These are phyloP conservation scores for Drosophila sproati DNA, from an alignment of 1,140 invertebrate genomes.

Conservation along the genomic window DNA sequence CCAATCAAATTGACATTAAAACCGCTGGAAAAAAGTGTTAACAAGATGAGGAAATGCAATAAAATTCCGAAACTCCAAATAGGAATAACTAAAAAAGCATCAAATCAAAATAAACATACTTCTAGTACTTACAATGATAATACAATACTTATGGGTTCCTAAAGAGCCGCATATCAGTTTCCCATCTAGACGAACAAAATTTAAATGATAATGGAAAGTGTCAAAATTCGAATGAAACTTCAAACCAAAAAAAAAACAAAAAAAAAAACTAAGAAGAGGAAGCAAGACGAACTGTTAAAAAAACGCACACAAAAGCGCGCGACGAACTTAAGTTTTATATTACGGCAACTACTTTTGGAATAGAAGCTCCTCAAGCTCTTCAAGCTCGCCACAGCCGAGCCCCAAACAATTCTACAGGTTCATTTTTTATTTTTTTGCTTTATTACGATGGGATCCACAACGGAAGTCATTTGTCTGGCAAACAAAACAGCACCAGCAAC, in stretches of 20 bases:
- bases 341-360: slow-evolving; percentile 40
- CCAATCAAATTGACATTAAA: slow-evolving; percentile 63
- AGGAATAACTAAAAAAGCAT: not conserved
- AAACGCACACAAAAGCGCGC: slow-evolving; percentile 22
- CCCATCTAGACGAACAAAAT: slow-evolving; percentile 4
- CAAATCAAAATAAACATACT: slow-evolving; percentile 6
- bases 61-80: slow-evolving; percentile 28
- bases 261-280: not conserved
- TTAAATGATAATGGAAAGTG: slow-evolving; percentile 48
- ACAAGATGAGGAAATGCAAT: slow-evolving; percentile 49
- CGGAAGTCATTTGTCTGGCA: slow-evolving; percentile 76
- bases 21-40: slow-evolving; percentile 55
- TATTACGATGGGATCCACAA: slow-evolving; percentile 59
- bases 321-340: slow-evolving; percentile 51
- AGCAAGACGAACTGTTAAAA: slow-evolving; percentile 34
- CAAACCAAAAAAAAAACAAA: slow-evolving; percentile 1
- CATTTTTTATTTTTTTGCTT: slow-evolving; percentile 7
- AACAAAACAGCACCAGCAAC: slow-evolving; percentile 37
- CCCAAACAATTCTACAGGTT: not conserved
- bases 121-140: slow-evolving; percentile 37
- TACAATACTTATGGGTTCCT: slow-evolving; percentile 31
- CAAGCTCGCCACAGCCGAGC: slow-evolving; percentile 2
- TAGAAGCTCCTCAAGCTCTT: slow-evolving; percentile 9
- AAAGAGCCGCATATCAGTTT: slow-evolving; percentile 35
- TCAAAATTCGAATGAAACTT: slow-evolving; percentile 38